Evolutionary conservation across 2,888 invertebrate genomes (phyloP).

Genomic region (Creontiades dilutus): DNA sequence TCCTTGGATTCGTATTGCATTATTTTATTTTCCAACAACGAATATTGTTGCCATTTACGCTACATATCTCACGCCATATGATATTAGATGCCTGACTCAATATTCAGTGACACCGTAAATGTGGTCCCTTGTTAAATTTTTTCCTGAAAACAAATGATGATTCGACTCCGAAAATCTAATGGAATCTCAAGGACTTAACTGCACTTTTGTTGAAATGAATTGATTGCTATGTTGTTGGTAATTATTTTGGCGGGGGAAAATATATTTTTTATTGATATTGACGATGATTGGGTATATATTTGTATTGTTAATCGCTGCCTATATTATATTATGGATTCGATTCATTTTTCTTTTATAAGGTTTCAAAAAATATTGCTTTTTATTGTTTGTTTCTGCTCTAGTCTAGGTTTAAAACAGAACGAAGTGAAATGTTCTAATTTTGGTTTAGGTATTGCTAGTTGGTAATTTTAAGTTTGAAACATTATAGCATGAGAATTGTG

Average conservation of each 20-base stretch:
- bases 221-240: slow-evolving; percentile 17
- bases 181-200: not conserved
- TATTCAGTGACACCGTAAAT: too few species aligned
- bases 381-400: slow-evolving; percentile 18
- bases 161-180: not conserved
- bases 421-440: not conserved
- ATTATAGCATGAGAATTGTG: not conserved
- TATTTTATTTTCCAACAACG: too few species aligned
- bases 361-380: not conserved
- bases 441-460: slow-evolving; percentile 1
- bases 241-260: not conserved
- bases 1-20: not conserved
- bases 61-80: not conserved
- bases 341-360: slow-evolving; percentile 11
- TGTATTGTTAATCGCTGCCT: not conserved
- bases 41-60: not conserved
- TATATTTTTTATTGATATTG: slow-evolving; percentile 40
- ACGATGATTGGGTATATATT: slow-evolving; percentile 37
- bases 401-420: slow-evolving; percentile 14
- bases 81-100: not conserved
- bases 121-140: too few species aligned
- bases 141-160: too few species aligned
- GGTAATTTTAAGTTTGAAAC: slow-evolving; percentile 15
- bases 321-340: slow-evolving; percentile 17
- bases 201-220: not conserved